These are phyloP conservation scores for Carapus acus DNA, from an alignment of 2,797 vertebrate genomes.

Conservation along the genomic window DNA sequence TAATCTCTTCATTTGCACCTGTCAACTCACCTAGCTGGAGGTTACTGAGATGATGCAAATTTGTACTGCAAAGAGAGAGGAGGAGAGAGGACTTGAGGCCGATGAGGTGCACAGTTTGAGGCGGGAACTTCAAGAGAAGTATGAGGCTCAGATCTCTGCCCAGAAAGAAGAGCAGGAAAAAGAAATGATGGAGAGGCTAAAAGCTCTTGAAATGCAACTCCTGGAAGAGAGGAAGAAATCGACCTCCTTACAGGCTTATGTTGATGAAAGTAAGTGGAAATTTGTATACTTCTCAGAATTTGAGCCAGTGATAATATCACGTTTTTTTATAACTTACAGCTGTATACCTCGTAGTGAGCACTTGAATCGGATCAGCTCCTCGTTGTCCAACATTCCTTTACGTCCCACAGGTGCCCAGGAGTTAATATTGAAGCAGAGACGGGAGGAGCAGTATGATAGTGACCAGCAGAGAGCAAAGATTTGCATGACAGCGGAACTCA, in stretches of 20 bases:
- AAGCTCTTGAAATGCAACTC: constrained; percentile 66
- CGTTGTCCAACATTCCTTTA: neutral
- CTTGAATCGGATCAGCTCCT: neutral
- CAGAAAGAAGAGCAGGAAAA: constrained; percentile 57
- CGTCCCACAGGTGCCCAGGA: constrained; percentile 51
- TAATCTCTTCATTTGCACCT: neutral
- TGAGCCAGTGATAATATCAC: no score
- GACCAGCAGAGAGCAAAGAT: constrained; percentile 64
- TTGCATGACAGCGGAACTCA: constrained; percentile 63
- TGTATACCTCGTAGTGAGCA: neutral
- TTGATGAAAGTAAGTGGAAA: constrained; percentile 56
- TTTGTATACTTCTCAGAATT: neutral
- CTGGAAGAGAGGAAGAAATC: constrained; percentile 69
- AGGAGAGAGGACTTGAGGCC: constrained; percentile 36
- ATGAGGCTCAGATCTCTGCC: constrained; percentile 59
- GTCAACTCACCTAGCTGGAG: constrained; percentile 50
- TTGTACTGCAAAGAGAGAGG: constrained; percentile 47
- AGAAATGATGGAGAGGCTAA: constrained; percentile 61
- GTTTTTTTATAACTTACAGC: neutral
- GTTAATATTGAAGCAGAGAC: constrained; percentile 52
- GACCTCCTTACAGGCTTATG: constrained; percentile 67
- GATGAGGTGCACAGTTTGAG: constrained; percentile 47
- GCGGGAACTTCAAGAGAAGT: constrained; percentile 58
- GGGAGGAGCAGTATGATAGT: constrained; percentile 50
- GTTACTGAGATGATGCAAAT: constrained; percentile 49